These are phyloP conservation scores for Ammodramus savannarum DNA, from an alignment of 2,113 vertebrate species.

Conservation along the genomic window DNA sequence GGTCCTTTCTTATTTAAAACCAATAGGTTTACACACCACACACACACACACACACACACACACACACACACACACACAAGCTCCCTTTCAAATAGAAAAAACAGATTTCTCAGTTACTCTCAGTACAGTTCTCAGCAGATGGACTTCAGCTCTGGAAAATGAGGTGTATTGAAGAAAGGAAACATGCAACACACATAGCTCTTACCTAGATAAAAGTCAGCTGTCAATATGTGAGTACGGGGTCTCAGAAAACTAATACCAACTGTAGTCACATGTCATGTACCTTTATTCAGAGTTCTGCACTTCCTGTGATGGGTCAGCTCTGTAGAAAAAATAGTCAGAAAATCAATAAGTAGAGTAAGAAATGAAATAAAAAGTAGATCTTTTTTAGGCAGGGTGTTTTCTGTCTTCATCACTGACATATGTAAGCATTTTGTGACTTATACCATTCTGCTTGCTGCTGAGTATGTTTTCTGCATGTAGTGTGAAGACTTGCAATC, in stretches of 20 bases:
- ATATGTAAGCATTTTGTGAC: conserved; percentile 19
- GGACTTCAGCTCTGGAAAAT: not conserved
- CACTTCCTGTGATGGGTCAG: conserved; percentile 78
- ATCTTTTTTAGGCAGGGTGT: conserved; percentile 14
- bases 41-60: not conserved
- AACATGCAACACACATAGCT: not conserved
- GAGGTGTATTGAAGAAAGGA: not conserved
- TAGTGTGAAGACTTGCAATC: not conserved
- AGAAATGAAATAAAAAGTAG: conserved; percentile 82
- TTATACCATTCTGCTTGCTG: not conserved
- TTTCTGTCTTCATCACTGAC: conserved; percentile 30
- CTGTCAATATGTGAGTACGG: conserved; percentile 3
- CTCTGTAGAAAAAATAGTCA: conserved; percentile 80
- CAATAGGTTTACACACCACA: not conserved
- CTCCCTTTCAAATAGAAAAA: not conserved
- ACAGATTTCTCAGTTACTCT: not conserved
- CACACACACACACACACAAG: not conserved
- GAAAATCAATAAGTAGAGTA: conserved; percentile 84
- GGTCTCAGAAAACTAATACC: conserved; percentile 68
- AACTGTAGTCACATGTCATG: conserved; percentile 66
- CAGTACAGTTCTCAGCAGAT: not conserved
- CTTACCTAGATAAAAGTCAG: conserved; percentile 24
- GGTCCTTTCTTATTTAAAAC: not conserved
- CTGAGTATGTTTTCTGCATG: not conserved
- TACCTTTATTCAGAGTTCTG: conserved; percentile 74